These are phyloP conservation scores for Yponomeuta sedellus DNA, from an alignment of 2,888 invertebrate species.

Conservation along the genomic window DNA sequence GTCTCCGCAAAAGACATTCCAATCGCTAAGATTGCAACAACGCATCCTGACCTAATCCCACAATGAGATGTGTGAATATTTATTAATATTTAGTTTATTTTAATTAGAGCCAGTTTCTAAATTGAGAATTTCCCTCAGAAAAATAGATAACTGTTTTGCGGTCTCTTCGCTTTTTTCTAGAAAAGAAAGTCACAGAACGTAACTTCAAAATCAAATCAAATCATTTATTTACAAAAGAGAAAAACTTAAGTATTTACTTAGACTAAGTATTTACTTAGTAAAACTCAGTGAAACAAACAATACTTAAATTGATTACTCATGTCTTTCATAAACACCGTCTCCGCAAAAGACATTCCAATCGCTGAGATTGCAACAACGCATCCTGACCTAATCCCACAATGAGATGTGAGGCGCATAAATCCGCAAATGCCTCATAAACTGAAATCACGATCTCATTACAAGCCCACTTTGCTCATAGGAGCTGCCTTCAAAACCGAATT, in stretches of 20 bases:
- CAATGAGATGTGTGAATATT: background rate
- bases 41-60: slow-evolving; percentile 1
- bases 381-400: slow-evolving; percentile 1
- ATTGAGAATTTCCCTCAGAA: too few relatives aligned
- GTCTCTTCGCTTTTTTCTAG: too few relatives aligned
- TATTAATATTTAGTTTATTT: too few relatives aligned
- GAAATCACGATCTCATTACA: slow-evolving; percentile 48
- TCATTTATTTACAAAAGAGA: too few relatives aligned
- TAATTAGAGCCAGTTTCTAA: too few relatives aligned
- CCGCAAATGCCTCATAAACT: slow-evolving; percentile 26
- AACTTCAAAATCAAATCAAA: too few relatives aligned
- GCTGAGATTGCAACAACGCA: background rate
- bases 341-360: background rate
- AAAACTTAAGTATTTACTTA: too few relatives aligned
- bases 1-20: background rate
- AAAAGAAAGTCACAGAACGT: too few relatives aligned
- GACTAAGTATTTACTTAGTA: too few relatives aligned
- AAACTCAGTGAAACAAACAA: background rate
- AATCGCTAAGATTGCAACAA: background rate
- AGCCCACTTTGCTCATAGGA: slow-evolving; percentile 17
- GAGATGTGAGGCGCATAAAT: slow-evolving; percentile 12
- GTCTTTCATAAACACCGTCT: background rate
- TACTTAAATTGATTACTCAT: background rate
- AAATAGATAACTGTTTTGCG: too few relatives aligned
- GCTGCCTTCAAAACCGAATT: slow-evolving; percentile 2